phyloP scores from a whole-genome alignment of 2,113 vertebrate species.

The Hyperopisus bebe region DNA sequence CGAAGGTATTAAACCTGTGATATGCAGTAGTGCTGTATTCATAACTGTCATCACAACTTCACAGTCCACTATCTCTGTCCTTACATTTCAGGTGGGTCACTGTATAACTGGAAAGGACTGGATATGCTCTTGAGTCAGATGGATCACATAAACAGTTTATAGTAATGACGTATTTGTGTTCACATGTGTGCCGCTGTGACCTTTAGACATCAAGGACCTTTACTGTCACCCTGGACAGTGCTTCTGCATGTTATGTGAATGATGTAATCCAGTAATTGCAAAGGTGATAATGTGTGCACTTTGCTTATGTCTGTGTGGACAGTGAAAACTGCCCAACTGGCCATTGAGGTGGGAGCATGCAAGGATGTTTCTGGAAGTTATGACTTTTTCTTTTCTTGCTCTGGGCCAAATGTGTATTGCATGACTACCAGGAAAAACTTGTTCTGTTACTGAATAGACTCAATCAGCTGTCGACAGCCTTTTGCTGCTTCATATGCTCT shows the following conservation, averaged over 20 bases:
- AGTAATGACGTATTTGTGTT: background rate
- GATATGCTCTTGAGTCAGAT: background rate
- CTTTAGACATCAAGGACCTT: background rate
- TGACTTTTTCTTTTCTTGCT: slow-evolving; percentile 32
- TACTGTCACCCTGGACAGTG: background rate
- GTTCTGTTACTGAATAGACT: background rate
- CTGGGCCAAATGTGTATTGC: background rate
- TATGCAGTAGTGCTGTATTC: background rate
- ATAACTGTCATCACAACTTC: background rate
- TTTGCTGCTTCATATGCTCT: background rate
- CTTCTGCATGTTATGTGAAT: background rate
- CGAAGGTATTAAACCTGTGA: background rate
- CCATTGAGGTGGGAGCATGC: background rate
- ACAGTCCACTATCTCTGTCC: background rate
- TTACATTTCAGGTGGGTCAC: background rate
- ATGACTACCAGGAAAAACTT: background rate
- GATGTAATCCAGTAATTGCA: background rate
- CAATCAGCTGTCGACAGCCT: background rate
- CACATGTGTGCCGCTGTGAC: background rate
- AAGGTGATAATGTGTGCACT: background rate
- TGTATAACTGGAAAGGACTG: background rate
- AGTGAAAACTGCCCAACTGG: background rate
- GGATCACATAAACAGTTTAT: background rate
- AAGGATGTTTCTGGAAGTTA: background rate
- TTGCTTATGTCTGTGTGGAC: background rate